Conservation (phyloP, 2,888 invertebrate genomes). For the Unio delphinus region DNA sequence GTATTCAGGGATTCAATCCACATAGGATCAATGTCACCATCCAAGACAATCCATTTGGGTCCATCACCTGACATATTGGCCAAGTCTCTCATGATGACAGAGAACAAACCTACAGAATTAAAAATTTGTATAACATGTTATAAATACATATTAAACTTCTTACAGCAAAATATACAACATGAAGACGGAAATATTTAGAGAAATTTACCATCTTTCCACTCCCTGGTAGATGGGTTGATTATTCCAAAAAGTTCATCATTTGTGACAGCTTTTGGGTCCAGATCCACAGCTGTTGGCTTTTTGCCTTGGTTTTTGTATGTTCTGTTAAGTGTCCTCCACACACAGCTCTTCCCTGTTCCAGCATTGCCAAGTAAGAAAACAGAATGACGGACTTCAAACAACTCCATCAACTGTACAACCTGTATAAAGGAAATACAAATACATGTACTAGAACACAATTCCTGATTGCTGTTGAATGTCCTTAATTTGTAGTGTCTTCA, state of each 20-base stretch:
- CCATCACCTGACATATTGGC: constrained; percentile 88
- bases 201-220: constrained; percentile 90
- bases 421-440: constrained; percentile 54
- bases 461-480: too few species aligned
- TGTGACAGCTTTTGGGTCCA: constrained; percentile 97
- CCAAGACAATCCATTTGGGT: constrained; percentile 93
- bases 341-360: constrained; percentile 94
- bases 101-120: constrained; percentile 81
- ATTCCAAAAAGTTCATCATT: constrained; percentile 97
- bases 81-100: constrained; percentile 95
- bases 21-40: constrained; percentile 99
- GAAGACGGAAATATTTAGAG: too few species aligned
- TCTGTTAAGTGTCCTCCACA: constrained; percentile 92
- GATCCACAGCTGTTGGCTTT: constrained; percentile 91
- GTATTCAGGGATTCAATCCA: constrained; percentile 98
- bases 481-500: too few species aligned
- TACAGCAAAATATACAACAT: too few species aligned
- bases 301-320: constrained; percentile 90
- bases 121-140: too few species aligned
- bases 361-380: constrained; percentile 87
- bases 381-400: constrained; percentile 95
- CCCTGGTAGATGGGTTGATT: constrained; percentile 95
- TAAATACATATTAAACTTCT: too few species aligned
- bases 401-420: constrained; percentile 95
- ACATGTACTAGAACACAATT: too few species aligned